These are phyloP conservation scores for Glyptemys insculpta DNA, from an alignment of 2,797 vertebrate species.

Conservation along the genomic window DNA sequence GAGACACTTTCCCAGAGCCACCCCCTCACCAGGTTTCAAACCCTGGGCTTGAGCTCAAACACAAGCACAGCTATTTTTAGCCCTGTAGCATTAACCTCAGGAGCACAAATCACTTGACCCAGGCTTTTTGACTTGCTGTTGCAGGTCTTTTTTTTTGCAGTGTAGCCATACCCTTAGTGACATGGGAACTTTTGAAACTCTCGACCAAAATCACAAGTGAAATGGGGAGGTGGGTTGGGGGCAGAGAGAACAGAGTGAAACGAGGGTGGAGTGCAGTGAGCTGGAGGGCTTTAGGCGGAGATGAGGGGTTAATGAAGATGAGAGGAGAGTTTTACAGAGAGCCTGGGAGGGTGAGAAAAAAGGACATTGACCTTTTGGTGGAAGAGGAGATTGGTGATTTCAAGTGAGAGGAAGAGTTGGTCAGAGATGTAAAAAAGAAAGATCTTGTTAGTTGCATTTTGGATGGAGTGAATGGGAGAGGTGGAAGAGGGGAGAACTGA, in stretches of 20 bases:
- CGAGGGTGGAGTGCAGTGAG: neutral
- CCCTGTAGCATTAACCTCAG: neutral
- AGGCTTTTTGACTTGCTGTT: neutral
- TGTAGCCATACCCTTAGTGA: neutral
- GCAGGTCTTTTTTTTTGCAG: too few species aligned
- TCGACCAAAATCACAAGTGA: neutral
- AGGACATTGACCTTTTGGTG: neutral
- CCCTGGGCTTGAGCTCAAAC: neutral
- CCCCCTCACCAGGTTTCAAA: neutral
- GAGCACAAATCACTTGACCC: neutral
- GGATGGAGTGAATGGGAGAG: neutral
- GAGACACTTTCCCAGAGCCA: neutral
- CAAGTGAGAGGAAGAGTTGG: neutral
- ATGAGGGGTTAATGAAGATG: too few species aligned
- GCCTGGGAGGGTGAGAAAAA: neutral
- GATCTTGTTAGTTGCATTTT: neutral
- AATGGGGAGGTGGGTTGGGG: neutral
- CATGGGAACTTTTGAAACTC: neutral
- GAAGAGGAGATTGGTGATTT: neutral
- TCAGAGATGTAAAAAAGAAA: neutral
- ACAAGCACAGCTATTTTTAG: neutral
- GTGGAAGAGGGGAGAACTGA: rapidly evolving
- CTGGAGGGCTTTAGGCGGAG: neutral
- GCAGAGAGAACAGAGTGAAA: neutral
- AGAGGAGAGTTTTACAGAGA: too few species aligned